Evolutionary conservation across 2,888 invertebrate species (phyloP), one percentile per base, ranked within the genome.

Genomic region (Xestia ashworthii): DNA sequence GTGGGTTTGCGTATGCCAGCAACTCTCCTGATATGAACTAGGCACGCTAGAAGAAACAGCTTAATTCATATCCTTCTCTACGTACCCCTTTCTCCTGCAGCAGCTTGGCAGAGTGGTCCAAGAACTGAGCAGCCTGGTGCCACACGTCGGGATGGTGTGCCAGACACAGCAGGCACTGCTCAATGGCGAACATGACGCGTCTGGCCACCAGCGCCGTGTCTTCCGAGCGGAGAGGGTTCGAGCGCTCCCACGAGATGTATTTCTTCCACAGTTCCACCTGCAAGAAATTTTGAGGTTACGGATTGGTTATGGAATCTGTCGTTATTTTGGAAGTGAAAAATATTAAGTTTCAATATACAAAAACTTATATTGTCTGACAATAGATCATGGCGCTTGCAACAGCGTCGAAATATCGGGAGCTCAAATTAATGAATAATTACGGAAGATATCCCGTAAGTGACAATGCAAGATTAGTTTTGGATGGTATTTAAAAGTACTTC

Each of bases 211-310:
- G 95, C 0, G 99, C 98, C 0, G 99, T 99, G 94, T 99, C 99
- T 93, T 99, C 99, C 0, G 99, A 99, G 19, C 99, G 97, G 74
- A 99, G 96, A 0, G 99, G 99, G 96, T 99, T 99, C 48, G 98
- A 98, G 78, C 99, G 98, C 95, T 99, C 99, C 98, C 99, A 99
- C 0, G 98, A 97, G 88, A 99, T 99, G 93, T 99, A 99, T 92
- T 99, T 99, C 95, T 99, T 99, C 99, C 99, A 99, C 14, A 99
- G 95, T 85, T 99, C 99, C 79, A 99, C 99, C 99, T 99, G 91
- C 6, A 48, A 60, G 25, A 8, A 3, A 16, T 50, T 55, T 62
- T 0, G n/a, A 11, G n/a, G 6, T 19, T 48, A 32, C 1, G 11
- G 60, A 25, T 22, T 41, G 0, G 38, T 64, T 19, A 19, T 9